Base-by-base conservation (phyloP, 1,140 invertebrate species). In the Drosophila lacertosa region DNA sequence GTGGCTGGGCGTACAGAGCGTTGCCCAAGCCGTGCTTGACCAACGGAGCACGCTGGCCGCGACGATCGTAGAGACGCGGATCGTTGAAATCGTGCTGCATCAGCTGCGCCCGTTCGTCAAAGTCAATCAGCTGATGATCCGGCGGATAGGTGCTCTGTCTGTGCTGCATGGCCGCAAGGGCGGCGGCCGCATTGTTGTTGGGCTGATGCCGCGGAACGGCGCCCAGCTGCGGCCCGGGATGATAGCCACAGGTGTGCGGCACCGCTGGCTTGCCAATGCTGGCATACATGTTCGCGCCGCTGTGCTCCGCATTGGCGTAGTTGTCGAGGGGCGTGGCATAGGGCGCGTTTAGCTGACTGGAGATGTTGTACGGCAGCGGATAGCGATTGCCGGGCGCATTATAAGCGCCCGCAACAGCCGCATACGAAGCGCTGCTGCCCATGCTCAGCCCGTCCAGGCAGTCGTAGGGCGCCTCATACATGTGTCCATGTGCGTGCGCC, bases 41-140 rank as follows among this genome's bases (percentile, higher is more conserved):
- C 22, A 33, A 16, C 24, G 79, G 55, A 15, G 0, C 50, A 37
- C 37, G 62, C 53, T 18, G 60, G 20, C 58, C 58, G 47, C 65
- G 32, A 60, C 55, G 51, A 5, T 82, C 80, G 15, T 74, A 74
- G 3, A 65, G 62, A n/a, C 78, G 76, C 4, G 81, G 63, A 44
- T 86, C 78, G 39, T 81, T 81, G n/a, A 74, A 90, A 35, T 89
- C 86, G 35, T 90, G 82, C 39, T 83, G 79, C 55, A 67, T 86
- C n/a, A 89, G 64, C 26, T 80, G 75, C 3, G 89, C 91, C 1
- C 93, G 93, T 9, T 93, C 90, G 48, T 96, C 95, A 13, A 96
- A 90, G 89, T 96, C 95, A 58, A 96, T 96, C 1, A 96, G 86
- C 77, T 95, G 94, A 73, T 95, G 94, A 3, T 90, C 78, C 13